These are phyloP conservation scores for Tanypteryx hageni DNA, from an alignment of 2,888 invertebrate species.

Conservation along the genomic window DNA sequence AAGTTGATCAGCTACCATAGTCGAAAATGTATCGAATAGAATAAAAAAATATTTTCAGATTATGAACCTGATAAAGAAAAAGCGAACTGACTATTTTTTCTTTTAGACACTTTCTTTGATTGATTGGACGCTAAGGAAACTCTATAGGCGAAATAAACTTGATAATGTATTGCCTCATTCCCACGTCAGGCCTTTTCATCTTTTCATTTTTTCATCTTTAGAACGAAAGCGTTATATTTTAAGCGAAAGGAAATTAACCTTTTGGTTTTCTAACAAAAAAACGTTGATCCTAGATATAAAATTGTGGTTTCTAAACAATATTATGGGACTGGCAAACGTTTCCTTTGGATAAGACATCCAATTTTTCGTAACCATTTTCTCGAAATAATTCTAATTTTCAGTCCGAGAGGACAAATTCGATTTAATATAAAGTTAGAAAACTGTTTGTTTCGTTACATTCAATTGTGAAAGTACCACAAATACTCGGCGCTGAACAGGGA, in stretches of 20 bases:
- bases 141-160: not conserved
- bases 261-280: not conserved
- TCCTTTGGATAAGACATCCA: not conserved
- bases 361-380: not conserved
- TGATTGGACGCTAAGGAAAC: constrained; percentile 13
- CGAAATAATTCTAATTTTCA: not conserved
- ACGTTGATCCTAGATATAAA: not conserved
- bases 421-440: not conserved
- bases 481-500: no score
- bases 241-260: not conserved
- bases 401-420: not conserved
- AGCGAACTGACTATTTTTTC: no score
- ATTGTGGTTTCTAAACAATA: not conserved
- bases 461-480: no score
- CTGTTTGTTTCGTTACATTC: not conserved
- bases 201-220: not conserved
- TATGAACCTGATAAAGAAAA: not conserved
- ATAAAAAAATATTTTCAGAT: not conserved
- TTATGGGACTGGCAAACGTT: not conserved
- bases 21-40: no score
- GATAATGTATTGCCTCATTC: not conserved
- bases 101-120: not conserved
- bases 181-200: not conserved
- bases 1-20: no score
- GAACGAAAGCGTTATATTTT: not conserved